Evolutionary conservation across 2,797 vertebrate genomes (phyloP).

Genomic region (Falco biarmicus): DNA sequence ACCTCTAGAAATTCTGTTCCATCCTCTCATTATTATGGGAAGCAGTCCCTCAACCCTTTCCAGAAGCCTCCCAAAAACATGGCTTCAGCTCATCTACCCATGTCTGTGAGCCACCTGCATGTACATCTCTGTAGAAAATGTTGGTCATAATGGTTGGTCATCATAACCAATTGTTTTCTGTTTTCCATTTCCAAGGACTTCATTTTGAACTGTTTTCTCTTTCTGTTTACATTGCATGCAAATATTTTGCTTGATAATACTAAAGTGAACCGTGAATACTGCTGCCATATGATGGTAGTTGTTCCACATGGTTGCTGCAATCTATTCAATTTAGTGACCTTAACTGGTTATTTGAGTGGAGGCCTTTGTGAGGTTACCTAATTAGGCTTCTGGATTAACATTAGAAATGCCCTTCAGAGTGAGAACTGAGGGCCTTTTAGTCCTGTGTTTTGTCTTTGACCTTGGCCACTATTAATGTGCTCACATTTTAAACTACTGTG

Average conservation of each 20-base stretch:
- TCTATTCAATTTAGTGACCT: neutral
- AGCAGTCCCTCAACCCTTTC: neutral
- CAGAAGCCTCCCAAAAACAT: rapidly evolving
- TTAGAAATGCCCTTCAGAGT: neutral
- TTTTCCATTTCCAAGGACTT: constrained; percentile 4
- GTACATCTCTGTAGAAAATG: neutral
- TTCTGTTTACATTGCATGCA: neutral
- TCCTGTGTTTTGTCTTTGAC: neutral
- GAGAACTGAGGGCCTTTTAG: neutral
- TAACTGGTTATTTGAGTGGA: neutral
- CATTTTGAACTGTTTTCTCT: neutral
- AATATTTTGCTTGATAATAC: neutral
- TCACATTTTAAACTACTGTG: neutral
- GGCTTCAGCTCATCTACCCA: neutral
- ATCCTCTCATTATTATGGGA: neutral
- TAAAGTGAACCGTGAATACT: neutral
- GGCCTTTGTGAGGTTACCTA: neutral
- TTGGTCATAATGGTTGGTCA: neutral
- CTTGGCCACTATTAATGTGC: neutral
- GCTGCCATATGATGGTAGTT: neutral
- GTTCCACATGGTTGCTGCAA: neutral
- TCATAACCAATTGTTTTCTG: neutral
- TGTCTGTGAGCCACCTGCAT: neutral
- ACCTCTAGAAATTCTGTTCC: neutral
- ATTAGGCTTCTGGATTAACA: neutral